phyloP scores from a whole-genome alignment of 2,797 vertebrate genomes.

The Novumbra hubbsi region DNA sequence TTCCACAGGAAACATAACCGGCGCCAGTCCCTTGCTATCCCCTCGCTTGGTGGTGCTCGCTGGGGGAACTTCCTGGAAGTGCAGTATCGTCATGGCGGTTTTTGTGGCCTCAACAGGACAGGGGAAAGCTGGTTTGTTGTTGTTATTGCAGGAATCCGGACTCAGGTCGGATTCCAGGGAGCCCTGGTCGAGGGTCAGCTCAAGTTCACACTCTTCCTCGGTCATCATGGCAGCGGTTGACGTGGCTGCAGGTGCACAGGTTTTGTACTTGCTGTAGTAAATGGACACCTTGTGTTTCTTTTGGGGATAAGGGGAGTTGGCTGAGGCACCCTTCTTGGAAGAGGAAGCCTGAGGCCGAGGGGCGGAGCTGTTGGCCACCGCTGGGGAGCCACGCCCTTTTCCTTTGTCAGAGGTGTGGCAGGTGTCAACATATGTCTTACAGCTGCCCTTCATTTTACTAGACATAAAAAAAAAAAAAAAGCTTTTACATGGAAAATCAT shows the following conservation, averaged over 20 bases:
- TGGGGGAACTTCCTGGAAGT: conserved; percentile 62
- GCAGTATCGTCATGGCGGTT: background rate
- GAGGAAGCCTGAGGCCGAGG: conserved; percentile 76
- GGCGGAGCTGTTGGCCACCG: conserved; percentile 73
- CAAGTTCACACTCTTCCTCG: conserved; percentile 75
- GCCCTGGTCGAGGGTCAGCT: conserved; percentile 57
- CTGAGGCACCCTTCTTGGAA: conserved; percentile 77
- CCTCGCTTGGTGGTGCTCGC: conserved; percentile 51
- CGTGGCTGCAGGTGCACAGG: conserved; percentile 56
- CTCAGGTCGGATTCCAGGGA: conserved; percentile 65
- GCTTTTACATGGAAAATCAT: background rate
- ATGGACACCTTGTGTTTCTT: conserved; percentile 95
- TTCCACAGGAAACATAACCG: conserved; percentile 98
- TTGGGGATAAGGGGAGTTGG: conserved; percentile 79
- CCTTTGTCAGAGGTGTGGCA: conserved; percentile 90
- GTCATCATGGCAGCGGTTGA: conserved; percentile 44
- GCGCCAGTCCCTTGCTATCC: conserved; percentile 63
- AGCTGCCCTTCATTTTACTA: conserved; percentile 84
- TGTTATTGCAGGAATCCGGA: conserved; percentile 58
- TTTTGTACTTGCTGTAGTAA: conserved; percentile 88
- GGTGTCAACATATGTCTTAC: conserved; percentile 90
- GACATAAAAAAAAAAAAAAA: conserved; percentile 12
- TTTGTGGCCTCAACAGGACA: conserved; percentile 52
- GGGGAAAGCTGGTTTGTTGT: conserved; percentile 52
- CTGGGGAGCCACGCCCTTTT: conserved; percentile 90